These are phyloP conservation scores for Dicyrtoma fusca DNA, from an alignment of 2,888 invertebrate genomes.

Conservation along the genomic window DNA sequence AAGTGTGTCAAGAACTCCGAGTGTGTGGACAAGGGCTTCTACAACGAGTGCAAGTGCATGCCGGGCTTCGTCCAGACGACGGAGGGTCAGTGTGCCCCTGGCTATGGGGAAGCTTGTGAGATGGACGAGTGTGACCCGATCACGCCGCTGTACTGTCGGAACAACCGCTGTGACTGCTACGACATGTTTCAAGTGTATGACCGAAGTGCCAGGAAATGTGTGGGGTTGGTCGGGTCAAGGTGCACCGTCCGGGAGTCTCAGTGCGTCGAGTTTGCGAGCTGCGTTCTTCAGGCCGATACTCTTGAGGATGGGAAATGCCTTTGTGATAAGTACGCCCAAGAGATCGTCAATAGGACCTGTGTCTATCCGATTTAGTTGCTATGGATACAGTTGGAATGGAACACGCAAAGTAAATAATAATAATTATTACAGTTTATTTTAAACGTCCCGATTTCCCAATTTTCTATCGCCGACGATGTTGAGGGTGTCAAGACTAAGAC, in stretches of 20 bases:
- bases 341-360: slow-evolving; percentile 39
- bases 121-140: slow-evolving; percentile 45
- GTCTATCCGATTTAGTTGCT: slow-evolving; percentile 22
- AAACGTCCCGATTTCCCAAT: no score
- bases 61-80: slow-evolving; percentile 41
- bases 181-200: slow-evolving; percentile 38
- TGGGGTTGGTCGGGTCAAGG: slow-evolving; percentile 41
- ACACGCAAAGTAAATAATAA: neutral
- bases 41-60: slow-evolving; percentile 47
- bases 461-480: no score
- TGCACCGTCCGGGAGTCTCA: slow-evolving; percentile 39
- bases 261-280: slow-evolving; percentile 53
- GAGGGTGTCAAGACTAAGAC: no score
- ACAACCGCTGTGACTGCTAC: slow-evolving; percentile 47
- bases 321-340: slow-evolving; percentile 49
- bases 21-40: slow-evolving; percentile 42
- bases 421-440: neutral
- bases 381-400: neutral
- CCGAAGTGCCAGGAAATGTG: slow-evolving; percentile 24
- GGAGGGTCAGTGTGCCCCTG: slow-evolving; percentile 39
- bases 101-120: slow-evolving; percentile 35
- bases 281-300: slow-evolving; percentile 44
- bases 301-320: slow-evolving; percentile 50
- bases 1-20: slow-evolving; percentile 46
- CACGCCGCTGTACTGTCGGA: slow-evolving; percentile 46